Base-by-base conservation (phyloP, 1,140 invertebrate genomes). In the Drosophila arawakana region DNA sequence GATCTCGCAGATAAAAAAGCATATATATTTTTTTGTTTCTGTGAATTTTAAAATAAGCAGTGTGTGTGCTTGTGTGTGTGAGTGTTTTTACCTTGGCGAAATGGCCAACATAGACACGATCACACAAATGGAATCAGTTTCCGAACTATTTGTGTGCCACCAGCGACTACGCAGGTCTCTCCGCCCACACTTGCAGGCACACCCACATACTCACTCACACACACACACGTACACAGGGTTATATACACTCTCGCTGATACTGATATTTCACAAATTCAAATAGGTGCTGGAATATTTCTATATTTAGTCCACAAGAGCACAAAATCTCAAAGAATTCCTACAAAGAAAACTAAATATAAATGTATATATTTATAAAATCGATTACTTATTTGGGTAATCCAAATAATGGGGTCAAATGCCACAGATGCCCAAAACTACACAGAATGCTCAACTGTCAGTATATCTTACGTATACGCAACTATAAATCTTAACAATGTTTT, bases 61-160 rank as follows among this genome's bases (percentile, higher is more conserved):
- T 34, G 52, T 44, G 46, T 67, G 43, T 18, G 61, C 25, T 21
- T 67, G 62, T 57, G 11, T 47, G 73, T 34, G 58, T 58, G 57
- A 25, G n/a, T 57, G 43, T 61, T 57, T 52, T 89, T 88, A 90
- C 84, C 83, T 88, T 88, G 84, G 84, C 73, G 66, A 83, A 83
- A 79, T 82, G 54, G 71, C 62, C 72, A 81, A 81, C 70, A 81
- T 18, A 46, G 15, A 43, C n/a, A 37, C 7, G 37, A 18, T 65
- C 54, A 61, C 41, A 66, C 34, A 70, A 9, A 66, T 35, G 35
- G 35, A 30, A 57, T 39, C 61, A n/a, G 44, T 37, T 46, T 41
- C 5, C 4, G 2, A 7, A 59, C 21, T 43, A 59, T 6, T n/a
- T 2, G 11, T 18, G 50, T 15, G 30, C 34, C 15, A 2, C 3